Conservation (phyloP, 2,797 vertebrate species). For the Denticeps clupeoides region DNA sequence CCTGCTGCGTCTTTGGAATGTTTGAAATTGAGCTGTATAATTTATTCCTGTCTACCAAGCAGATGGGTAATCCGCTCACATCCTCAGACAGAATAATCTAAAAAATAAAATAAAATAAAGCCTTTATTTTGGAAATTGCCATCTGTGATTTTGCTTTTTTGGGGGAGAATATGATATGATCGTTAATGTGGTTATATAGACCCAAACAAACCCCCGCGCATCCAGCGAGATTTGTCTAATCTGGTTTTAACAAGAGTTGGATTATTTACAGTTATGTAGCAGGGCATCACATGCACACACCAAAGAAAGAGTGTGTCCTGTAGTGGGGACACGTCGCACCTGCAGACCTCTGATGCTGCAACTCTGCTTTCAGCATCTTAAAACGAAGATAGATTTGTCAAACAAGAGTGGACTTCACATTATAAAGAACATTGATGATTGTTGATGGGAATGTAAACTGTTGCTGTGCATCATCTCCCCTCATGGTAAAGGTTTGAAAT, state of each 20-base stretch:
- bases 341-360: no score
- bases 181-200: conserved; percentile 52
- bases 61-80: conserved; percentile 26
- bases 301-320: not conserved
- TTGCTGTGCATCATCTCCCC: no score
- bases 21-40: conserved; percentile 14
- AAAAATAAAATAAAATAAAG: conserved; percentile 29
- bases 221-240: conserved; percentile 55
- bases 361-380: no score
- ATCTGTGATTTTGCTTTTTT: conserved; percentile 14
- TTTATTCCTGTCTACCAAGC: conserved; percentile 8
- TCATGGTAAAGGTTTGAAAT: no score
- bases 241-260: conserved; percentile 51
- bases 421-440: no score
- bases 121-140: conserved; percentile 3
- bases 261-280: conserved; percentile 57
- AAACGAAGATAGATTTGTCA: no score
- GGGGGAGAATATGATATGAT: conserved; percentile 38
- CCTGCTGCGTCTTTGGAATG: not conserved
- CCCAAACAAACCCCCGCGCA: conserved; percentile 47
- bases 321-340: no score
- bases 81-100: conserved; percentile 13
- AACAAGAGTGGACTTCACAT: no score
- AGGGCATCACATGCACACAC: conserved; percentile 54
- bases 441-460: no score